Evolutionary conservation across 2,888 invertebrate species (phyloP).

Genomic region (Lomographa bimaculata): DNA sequence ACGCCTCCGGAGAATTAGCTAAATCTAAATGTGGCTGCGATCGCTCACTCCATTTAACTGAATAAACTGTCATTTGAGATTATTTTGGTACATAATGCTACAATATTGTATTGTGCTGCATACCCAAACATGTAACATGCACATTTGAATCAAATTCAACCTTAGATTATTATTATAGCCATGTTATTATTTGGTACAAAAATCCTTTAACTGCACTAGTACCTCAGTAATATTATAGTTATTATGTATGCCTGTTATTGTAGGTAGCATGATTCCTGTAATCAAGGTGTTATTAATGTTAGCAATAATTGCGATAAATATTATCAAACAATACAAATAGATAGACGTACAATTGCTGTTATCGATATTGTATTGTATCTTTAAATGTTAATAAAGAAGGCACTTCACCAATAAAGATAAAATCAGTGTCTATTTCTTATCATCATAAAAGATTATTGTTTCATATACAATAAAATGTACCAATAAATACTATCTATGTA

Average conservation of each 20-base stretch:
- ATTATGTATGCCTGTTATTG: too few species aligned
- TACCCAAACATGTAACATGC: slow-evolving; percentile 55
- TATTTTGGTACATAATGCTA: too few species aligned
- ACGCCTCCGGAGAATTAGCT: slow-evolving; percentile 71
- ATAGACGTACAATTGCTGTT: slow-evolving; percentile 71
- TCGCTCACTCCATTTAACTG: slow-evolving; percentile 55
- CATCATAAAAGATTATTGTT: slow-evolving; percentile 47
- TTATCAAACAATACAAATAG: slow-evolving; percentile 78
- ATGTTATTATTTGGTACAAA: background rate
- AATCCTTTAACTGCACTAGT: too few species aligned
- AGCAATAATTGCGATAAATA: slow-evolving; percentile 68
- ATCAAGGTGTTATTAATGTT: slow-evolving; percentile 57
- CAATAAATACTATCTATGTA: slow-evolving; percentile 10
- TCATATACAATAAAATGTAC: slow-evolving; percentile 39
- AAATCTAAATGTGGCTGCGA: slow-evolving; percentile 41
- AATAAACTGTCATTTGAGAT: slow-evolving; percentile 66
- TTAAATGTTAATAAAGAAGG: slow-evolving; percentile 64
- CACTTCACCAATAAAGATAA: slow-evolving; percentile 69
- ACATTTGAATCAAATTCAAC: slow-evolving; percentile 59
- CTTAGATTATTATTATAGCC: slow-evolving; percentile 4
- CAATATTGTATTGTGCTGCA: slow-evolving; percentile 51
- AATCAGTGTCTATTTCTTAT: slow-evolving; percentile 53
- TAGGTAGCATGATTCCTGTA: slow-evolving; percentile 41
- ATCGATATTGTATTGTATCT: slow-evolving; percentile 77
- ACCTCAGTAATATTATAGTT: too few species aligned